Evolutionary conservation across 64 coral and sea anemone genomes (phyloP), one percentile per base, ranked within the genome.

Genomic region (Hydrozoanthus tunicans): DNA sequence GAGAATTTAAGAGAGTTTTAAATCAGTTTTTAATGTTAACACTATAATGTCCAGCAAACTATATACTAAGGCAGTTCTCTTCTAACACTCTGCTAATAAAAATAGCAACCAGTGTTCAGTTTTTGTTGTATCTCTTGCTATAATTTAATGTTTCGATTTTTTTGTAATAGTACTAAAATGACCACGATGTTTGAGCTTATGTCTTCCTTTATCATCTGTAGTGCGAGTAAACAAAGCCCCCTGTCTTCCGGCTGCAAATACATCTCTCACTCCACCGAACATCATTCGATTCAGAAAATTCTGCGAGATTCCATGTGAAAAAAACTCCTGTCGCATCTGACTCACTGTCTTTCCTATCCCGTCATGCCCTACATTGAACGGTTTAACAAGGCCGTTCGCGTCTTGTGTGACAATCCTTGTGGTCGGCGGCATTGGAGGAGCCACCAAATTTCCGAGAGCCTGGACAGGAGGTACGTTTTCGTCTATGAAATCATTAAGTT

Each of bases 231-330:
- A 86, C 70, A 86, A 58, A 3, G 68, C 53, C 4, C 67, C 67
- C 0, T 32, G 55, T 32, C 20, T 74, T 7, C 55, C 66, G 3
- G 69, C 69, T 25, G 55, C 69, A 59, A 88, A 7, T 1, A 73
- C 1, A 24, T 75, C 68, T 32, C 68, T 88, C 56, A 51, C 15
- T 88, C 84, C 68, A 51, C 69, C 84, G 51, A 88, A 88, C 53
- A 88, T 88, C 84, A 88, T 73, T 9, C 69, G 69, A 73, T 74
- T 88, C 6, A 88, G 59, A 17, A 88, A 11, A 59, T 75, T 73
- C 74, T 88, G 84, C 59, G 56, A 59, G 23, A 88, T 74, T 74
- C 84, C 84, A 58, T 88, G 84, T 12, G 64, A 70, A 68, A 85
- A 85, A 53, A 85, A 85, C n/a, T 71, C 82, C 15, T 24, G 64